Evolutionary conservation across 2,113 vertebrate genomes (phyloP), one percentile per base, ranked within the genome.

Genomic region (Passer domesticus): DNA sequence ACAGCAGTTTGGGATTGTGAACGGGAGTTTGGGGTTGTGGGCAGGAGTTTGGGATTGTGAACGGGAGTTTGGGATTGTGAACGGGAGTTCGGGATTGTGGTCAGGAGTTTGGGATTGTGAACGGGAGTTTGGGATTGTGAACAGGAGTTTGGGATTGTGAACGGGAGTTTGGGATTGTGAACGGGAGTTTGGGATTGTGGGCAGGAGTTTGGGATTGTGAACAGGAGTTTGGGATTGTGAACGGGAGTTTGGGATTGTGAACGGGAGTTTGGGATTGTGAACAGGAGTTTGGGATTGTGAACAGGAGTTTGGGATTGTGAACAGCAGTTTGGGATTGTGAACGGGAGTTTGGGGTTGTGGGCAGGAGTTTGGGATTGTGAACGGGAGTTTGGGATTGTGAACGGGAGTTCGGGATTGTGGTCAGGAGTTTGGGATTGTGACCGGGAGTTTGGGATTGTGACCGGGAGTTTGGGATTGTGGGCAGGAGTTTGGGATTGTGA

Each of bases 41-140:
- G 3, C 16, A 30, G 46, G 18, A 37, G 4, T 1, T 7, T 2
- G 25, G 46, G 24, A 28, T 27, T 8, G 2, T 3, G 28, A 16
- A n/a, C n/a, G 4, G 46, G 18, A 37, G 4, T 1, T 7, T 2
- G 25, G 46, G 24, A 28, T 27, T 8, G 2, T 3, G 28, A n/a
- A n/a, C n/a, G 28, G 4, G n/a, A n/a, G n/a, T n/a, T n/a, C n/a
- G n/a, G n/a, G n/a, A n/a, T n/a, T n/a, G 35, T 37, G 35, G 35
- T 2, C 16, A 30, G 46, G 18, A 37, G 4, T 1, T 7, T 2
- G 25, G 46, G 24, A 28, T 27, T 8, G 2, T 3, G 28, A 16
- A n/a, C n/a, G 4, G 46, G 18, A 37, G 4, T 1, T 7, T 2
- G 25, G 46, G 24, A 28, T 27, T 8, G 2, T 3, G 28, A 16